Conservation (phyloP, 2,888 invertebrate species). For the Serripes groenlandicus region DNA sequence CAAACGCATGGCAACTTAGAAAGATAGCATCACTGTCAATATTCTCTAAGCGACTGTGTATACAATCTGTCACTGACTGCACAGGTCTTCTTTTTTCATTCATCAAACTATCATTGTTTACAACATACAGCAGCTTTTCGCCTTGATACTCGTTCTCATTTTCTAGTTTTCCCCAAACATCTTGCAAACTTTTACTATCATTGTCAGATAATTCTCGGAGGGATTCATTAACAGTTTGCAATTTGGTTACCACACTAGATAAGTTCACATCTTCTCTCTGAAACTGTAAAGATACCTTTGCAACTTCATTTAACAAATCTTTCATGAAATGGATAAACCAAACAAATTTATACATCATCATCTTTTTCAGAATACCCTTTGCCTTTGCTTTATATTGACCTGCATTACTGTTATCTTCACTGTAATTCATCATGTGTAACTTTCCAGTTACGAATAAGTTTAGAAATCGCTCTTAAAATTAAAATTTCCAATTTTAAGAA, state of each 20-base stretch:
- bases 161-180: constrained; percentile 18
- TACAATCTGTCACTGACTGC: too few species aligned
- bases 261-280: constrained; percentile 56
- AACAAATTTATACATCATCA: constrained; percentile 33
- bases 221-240: constrained; percentile 38
- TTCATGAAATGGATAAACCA: constrained; percentile 47
- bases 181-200: constrained; percentile 18
- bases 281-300: constrained; percentile 17
- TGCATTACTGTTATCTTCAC: not conserved
- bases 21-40: too few species aligned
- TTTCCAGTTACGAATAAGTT: constrained; percentile 37
- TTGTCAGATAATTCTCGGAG: constrained; percentile 27
- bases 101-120: constrained; percentile 20
- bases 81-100: too few species aligned
- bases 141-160: constrained; percentile 13
- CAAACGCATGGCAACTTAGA: too few species aligned
- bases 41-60: too few species aligned
- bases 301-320: constrained; percentile 44
- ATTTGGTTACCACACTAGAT: constrained; percentile 55
- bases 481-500: not conserved
- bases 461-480: constrained; percentile 29
- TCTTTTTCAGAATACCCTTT: constrained; percentile 36
- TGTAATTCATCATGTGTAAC: constrained; percentile 49
- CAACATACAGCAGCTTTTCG: constrained; percentile 21
- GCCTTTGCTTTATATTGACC: constrained; percentile 55